Percentiles rank a stretch among this genome's conserved stretches.
Evolutionary conservation across 2,797 vertebrate species (phyloP).

Genomic region (Tenualosa ilisha): DNA sequence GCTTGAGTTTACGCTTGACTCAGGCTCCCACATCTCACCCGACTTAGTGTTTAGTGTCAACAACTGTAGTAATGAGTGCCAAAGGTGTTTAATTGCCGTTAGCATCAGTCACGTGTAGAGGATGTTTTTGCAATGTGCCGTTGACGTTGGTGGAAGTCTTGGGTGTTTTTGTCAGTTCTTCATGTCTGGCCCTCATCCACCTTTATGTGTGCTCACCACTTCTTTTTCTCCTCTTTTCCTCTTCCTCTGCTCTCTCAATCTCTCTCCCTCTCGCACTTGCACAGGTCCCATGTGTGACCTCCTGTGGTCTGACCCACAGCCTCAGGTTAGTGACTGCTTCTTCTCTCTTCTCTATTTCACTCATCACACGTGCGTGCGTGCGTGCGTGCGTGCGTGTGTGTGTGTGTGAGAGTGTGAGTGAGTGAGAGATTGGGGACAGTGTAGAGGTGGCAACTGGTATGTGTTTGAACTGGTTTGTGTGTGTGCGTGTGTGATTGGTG

Average conservation of each 20-base stretch:
- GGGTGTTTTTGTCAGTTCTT: not conserved
- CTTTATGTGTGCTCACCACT: not conserved
- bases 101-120: not conserved
- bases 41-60: not conserved
- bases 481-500: not conserved
- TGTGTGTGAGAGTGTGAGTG: not conserved
- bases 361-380: not conserved
- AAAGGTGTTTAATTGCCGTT: not conserved
- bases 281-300: conserved; percentile 95
- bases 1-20: not conserved
- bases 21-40: not conserved
- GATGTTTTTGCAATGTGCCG: not conserved
- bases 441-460: not conserved
- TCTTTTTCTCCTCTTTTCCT: not conserved
- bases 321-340: conserved; percentile 78
- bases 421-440: not conserved
- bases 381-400: not conserved
- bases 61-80: not conserved
- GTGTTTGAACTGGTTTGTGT: not conserved
- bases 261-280: not conserved
- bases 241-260: not conserved
- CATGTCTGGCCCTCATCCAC: not conserved
- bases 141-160: not conserved
- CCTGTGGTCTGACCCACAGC: conserved; percentile 94
- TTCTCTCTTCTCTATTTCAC: not conserved